Evolutionary conservation across 1,140 invertebrate species (phyloP), one percentile per base, ranked within the genome.

Genomic region (Pemphigus obesinymphae): DNA sequence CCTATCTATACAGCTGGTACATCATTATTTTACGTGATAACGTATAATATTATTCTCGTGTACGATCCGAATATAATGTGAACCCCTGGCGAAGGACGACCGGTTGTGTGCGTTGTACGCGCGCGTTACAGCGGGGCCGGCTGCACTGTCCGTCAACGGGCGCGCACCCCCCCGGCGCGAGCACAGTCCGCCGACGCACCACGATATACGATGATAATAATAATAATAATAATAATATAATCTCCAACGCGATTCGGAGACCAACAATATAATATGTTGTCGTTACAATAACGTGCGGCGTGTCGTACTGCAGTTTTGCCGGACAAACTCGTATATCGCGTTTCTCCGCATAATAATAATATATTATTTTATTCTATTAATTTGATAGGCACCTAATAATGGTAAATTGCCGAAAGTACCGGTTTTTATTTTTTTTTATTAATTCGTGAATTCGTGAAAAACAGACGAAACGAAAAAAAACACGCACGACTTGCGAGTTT

Each of bases 1-100:
- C 20, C 20, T 2, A 20, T 17, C 31, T 37, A 2, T 11, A 23
- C 34, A 31, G 31, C 17, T 4, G 63, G n/a, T 11, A 13, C 26
- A 61, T 63, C 26, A n/a, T 37, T 68, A 37, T 68, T 20, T 68
- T 26, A 37, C 31, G 29, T 26, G 0, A 50, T 3, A 17, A 15
- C 29, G 37, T 10, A 10, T 26, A 26, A 23, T 58, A 26, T 26
- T 61, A 31, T 13, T 29, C 55, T 20, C 50, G 5, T 23, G 1
- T 4, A 31, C 6, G 17, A 13, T 26, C 58, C 0, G 29, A 61
- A 31, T 61, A 61, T 26, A 61, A 26, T 29, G 58, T 29, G 58
- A 7, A 31, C 43, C 43, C 8, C 43, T 45, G 8, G 75, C 55
- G 75, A 80, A 80, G 76, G 76, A 80, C 76, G 37, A 80, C 76